Percentiles rank a stretch among this genome's conserved stretches.
Conservation (phyloP, 2,888 invertebrate genomes). For the Caenorhabditis plicata region DNA sequence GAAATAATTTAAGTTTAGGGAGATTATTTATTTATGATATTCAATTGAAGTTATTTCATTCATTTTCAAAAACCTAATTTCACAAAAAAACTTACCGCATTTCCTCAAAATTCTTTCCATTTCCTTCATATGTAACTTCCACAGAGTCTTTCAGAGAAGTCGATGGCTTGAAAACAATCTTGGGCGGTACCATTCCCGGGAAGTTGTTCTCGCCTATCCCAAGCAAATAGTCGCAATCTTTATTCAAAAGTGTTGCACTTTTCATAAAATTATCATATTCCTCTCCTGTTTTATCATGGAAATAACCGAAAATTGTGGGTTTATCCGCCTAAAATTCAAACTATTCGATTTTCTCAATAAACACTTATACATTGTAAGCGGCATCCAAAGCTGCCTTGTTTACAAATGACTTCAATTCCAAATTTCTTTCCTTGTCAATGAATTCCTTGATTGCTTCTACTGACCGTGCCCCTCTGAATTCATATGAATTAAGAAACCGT, state of each 20-base stretch:
- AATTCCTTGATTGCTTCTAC: constrained; percentile 86
- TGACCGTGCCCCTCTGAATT: constrained; percentile 77
- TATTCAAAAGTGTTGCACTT: constrained; percentile 79
- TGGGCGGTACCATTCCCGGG: constrained; percentile 30
- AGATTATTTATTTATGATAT: background rate
- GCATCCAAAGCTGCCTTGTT: constrained; percentile 74
- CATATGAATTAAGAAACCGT: background rate
- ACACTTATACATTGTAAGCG: constrained; percentile 31
- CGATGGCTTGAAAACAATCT: constrained; percentile 24
- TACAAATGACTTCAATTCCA: constrained; percentile 79
- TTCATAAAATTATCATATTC: constrained; percentile 77
- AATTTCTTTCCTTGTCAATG: constrained; percentile 83
- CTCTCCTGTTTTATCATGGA: constrained; percentile 74
- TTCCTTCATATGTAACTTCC: constrained; percentile 22
- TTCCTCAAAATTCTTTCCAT: constrained; percentile 25
- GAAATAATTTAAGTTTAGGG: too few relatives aligned
- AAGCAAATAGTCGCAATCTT: constrained; percentile 91
- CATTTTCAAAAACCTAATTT: constrained; percentile 37
- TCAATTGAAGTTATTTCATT: background rate
- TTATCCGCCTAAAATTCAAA: constrained; percentile 69
- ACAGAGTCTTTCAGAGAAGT: constrained; percentile 12
- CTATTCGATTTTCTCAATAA: background rate
- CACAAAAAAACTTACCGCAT: constrained; percentile 30
- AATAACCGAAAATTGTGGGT: constrained; percentile 71
- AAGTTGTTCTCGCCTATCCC: constrained; percentile 75